phyloP scores from a whole-genome alignment of 2,113 vertebrate genomes.

The Equus przewalskii region DNA sequence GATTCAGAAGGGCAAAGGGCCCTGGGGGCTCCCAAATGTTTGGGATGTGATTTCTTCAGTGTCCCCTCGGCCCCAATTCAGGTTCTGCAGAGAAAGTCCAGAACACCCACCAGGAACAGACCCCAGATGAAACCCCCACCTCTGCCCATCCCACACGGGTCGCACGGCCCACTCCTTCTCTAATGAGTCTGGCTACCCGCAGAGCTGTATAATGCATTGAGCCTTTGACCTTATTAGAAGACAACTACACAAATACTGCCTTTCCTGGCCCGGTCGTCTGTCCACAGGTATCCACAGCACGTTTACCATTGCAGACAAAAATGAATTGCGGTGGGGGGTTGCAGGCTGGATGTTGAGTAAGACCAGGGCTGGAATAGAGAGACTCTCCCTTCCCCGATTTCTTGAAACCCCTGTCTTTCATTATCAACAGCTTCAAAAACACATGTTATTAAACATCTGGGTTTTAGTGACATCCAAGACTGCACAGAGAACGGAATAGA shows the following conservation, averaged over 20 bases:
- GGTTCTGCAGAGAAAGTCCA: not conserved
- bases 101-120: slow-evolving; percentile 69
- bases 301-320: slow-evolving; percentile 53
- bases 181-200: slow-evolving; percentile 78
- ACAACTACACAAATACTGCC: slow-evolving; percentile 67
- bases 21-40: not conserved
- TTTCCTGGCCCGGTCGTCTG: slow-evolving; percentile 80
- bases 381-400: not conserved
- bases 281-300: slow-evolving; percentile 79
- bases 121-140: slow-evolving; percentile 59
- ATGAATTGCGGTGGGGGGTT: not conserved
- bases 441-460: slow-evolving; percentile 59
- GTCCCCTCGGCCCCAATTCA: fast-evolving
- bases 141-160: slow-evolving; percentile 59
- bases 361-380: slow-evolving; percentile 56
- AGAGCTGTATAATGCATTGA: slow-evolving; percentile 71
- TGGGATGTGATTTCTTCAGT: fast-evolving
- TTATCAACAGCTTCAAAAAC: slow-evolving; percentile 63
- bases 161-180: slow-evolving; percentile 57
- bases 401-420: slow-evolving; percentile 20
- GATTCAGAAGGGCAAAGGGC: slow-evolving; percentile 42
- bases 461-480: slow-evolving; percentile 18
- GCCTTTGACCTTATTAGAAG: slow-evolving; percentile 84
- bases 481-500: not conserved
- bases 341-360: slow-evolving; percentile 50